phyloP scores from a whole-genome alignment of 2,888 invertebrate species.

The Cheilosia variabilis region DNA sequence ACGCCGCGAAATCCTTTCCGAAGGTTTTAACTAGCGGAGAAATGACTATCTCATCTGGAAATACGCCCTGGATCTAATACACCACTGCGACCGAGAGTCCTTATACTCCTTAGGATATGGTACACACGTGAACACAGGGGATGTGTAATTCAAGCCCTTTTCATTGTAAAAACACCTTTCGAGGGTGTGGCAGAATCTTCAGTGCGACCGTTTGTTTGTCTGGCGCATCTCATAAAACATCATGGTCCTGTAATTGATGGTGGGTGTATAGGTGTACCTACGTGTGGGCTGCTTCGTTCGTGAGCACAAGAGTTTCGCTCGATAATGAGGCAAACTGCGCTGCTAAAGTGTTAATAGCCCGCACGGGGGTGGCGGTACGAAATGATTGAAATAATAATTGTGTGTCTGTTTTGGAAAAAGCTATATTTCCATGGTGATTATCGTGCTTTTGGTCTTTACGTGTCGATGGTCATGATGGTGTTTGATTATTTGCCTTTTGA shows the following conservation, averaged over 20 bases:
- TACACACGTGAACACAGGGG: constrained; percentile 27
- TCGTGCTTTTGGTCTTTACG: constrained; percentile 28
- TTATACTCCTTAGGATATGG: constrained; percentile 7
- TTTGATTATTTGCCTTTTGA: constrained; percentile 30
- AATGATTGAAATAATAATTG: constrained; percentile 13
- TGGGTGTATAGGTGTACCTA: background rate
- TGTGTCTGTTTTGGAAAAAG: constrained; percentile 54
- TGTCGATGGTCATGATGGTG: constrained; percentile 27
- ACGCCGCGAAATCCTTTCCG: constrained; percentile 49
- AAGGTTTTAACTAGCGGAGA: constrained; percentile 43
- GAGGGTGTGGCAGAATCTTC: constrained; percentile 72
- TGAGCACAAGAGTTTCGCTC: constrained; percentile 7
- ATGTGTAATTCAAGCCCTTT: constrained; percentile 62
- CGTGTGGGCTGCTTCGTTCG: constrained; percentile 17
- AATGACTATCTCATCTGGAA: constrained; percentile 68
- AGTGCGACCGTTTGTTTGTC: constrained; percentile 43
- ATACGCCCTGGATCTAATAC: constrained; percentile 49
- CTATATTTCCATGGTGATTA: constrained; percentile 46
- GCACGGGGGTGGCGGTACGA: constrained; percentile 17
- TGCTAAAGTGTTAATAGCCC: constrained; percentile 26
- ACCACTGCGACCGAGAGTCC: constrained; percentile 34
- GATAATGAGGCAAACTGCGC: constrained; percentile 23
- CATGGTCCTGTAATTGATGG: constrained; percentile 60
- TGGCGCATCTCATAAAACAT: constrained; percentile 63
- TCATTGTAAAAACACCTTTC: constrained; percentile 54